Conservation (phyloP, 2,113 vertebrate genomes). For the Triplophysa rosa region DNA sequence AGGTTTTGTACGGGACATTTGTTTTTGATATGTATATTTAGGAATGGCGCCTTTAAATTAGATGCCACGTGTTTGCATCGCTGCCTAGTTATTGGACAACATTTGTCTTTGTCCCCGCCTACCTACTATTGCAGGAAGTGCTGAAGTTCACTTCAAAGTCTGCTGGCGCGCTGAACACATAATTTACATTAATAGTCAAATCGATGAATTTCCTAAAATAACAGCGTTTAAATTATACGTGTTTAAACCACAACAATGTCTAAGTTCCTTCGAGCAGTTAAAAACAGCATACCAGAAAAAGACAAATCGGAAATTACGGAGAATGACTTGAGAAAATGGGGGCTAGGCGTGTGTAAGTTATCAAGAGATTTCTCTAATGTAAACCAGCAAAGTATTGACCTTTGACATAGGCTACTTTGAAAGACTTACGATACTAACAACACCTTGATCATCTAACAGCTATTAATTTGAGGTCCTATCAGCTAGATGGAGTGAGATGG, state of each 20-base stretch:
- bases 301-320: constrained; percentile 54
- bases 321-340: constrained; percentile 64
- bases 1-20: background rate
- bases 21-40: background rate
- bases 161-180: background rate
- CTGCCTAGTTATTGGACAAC: constrained; percentile 1
- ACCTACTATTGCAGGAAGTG: constrained; percentile 24
- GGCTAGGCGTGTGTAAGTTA: constrained; percentile 64
- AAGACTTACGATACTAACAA: background rate
- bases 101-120: background rate
- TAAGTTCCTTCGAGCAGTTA: constrained; percentile 56
- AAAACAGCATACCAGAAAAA: constrained; percentile 51
- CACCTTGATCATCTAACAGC: constrained; percentile 63
- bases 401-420: background rate
- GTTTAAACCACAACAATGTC: constrained; percentile 60
- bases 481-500: constrained; percentile 87
- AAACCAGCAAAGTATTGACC: no score
- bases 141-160: background rate
- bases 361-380: background rate
- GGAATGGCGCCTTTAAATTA: background rate
- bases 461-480: constrained; percentile 81
- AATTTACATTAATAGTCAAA: background rate
- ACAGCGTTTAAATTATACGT: background rate
- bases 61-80: background rate
- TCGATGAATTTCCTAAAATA: background rate